These are phyloP conservation scores for Garra rufa DNA, from an alignment of 2,113 vertebrate genomes.

Conservation along the genomic window DNA sequence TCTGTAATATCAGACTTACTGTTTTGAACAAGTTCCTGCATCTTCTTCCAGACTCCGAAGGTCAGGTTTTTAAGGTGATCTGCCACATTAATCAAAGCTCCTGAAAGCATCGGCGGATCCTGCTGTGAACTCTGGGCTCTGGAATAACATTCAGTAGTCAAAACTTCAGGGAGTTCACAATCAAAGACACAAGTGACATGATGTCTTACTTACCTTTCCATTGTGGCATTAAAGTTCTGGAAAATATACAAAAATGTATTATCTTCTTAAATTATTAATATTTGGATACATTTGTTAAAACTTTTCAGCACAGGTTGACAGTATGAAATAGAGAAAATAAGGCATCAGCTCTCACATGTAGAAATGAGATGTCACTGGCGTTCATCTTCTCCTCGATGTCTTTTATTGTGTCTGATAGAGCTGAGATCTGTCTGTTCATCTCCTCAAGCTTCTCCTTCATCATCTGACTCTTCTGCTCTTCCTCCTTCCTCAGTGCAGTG, in stretches of 20 bases:
- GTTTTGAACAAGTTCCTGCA: conserved; percentile 16
- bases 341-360: conserved; percentile 1
- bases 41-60: no score
- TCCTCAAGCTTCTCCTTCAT: conserved; percentile 27
- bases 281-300: not conserved
- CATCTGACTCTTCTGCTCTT: conserved; percentile 31
- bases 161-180: not conserved
- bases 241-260: not conserved
- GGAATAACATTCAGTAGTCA: not conserved
- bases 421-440: not conserved
- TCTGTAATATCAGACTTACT: conserved; percentile 2
- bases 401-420: no score
- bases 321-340: not conserved
- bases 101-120: not conserved
- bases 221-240: conserved; percentile 6
- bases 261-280: not conserved
- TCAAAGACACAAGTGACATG: not conserved
- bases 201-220: conserved; percentile 35
- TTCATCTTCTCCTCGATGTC: conserved; percentile 6
- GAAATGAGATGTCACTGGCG: not conserved
- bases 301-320: no score
- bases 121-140: not conserved
- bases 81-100: conserved; percentile 25
- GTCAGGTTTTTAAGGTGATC: conserved; percentile 4
- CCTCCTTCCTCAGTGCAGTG: conserved; percentile 3